Evolutionary conservation across 2,113 vertebrate species (phyloP).

Genomic region (Callithrix jacchus): DNA sequence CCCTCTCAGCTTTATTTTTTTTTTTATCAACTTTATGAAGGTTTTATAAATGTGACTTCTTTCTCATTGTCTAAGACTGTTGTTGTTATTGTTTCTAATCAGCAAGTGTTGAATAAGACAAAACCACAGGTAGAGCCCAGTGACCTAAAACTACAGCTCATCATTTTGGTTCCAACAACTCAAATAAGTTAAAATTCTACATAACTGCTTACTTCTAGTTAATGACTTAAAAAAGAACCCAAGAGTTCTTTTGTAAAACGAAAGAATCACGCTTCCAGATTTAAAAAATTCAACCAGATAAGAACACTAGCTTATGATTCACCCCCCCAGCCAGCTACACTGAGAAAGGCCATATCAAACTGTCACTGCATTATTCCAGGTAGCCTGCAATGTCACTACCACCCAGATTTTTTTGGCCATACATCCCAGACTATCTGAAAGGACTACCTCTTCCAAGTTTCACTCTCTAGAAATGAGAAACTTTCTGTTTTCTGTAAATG

Average conservation of each 20-base stretch:
- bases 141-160: not conserved
- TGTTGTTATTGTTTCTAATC: not conserved
- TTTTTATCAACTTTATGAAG: not conserved
- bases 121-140: not conserved
- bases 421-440: not conserved
- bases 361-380: not conserved
- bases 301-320: not conserved
- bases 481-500: not conserved
- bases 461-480: conserved; percentile 6
- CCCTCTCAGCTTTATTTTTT: not conserved
- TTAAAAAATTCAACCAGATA: not conserved
- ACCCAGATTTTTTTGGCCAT: not conserved
- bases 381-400: not conserved
- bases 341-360: not conserved
- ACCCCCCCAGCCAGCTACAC: not conserved
- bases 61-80: not conserved
- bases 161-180: not conserved
- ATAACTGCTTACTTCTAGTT: not conserved
- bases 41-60: not conserved
- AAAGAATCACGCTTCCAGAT: not conserved
- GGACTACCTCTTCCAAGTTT: not conserved
- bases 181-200: not conserved
- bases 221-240: not conserved
- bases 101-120: not conserved
- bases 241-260: not conserved